A percentile compares a stretch with the other conserved stretches of the same genome.
Evolutionary conservation across 1,140 invertebrate genomes (phyloP).

Genomic region (Euwallacea fornicatus): DNA sequence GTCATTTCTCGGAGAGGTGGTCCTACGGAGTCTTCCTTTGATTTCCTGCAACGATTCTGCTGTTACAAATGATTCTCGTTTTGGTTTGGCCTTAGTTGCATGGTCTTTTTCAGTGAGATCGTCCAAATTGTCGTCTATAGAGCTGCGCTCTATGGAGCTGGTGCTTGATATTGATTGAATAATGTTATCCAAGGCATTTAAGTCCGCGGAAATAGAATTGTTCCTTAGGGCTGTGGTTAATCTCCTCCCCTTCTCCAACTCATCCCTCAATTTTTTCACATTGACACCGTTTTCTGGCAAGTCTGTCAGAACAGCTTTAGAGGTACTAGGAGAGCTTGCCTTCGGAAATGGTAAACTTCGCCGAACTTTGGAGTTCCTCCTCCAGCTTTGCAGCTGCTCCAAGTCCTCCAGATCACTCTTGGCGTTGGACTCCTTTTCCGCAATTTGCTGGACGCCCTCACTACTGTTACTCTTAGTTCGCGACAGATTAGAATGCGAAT

Average conservation of each 20-base stretch:
- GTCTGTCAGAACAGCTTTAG: slow-evolving; percentile 55
- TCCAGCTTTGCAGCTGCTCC: slow-evolving; percentile 57
- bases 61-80: slow-evolving; percentile 59
- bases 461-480: slow-evolving; percentile 55
- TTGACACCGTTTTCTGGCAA: slow-evolving; percentile 56
- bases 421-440: slow-evolving; percentile 40
- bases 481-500: slow-evolving; percentile 42
- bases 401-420: slow-evolving; percentile 49
- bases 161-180: slow-evolving; percentile 52
- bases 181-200: slow-evolving; percentile 56
- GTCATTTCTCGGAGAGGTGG: slow-evolving; percentile 53
- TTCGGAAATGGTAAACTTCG: slow-evolving; percentile 65
- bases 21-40: slow-evolving; percentile 57
- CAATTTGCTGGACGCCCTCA: slow-evolving; percentile 52
- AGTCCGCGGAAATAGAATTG: slow-evolving; percentile 53
- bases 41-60: slow-evolving; percentile 63
- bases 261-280: slow-evolving; percentile 57
- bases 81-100: slow-evolving; percentile 49
- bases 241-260: slow-evolving; percentile 57
- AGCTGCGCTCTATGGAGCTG: slow-evolving; percentile 42
- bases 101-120: slow-evolving; percentile 49
- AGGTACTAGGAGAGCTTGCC: slow-evolving; percentile 34
- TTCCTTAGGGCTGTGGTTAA: slow-evolving; percentile 56
- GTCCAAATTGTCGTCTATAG: slow-evolving; percentile 55
- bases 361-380: slow-evolving; percentile 59